Evolutionary conservation across 2,113 vertebrate species (phyloP).

Genomic region (Zapornia atra): DNA sequence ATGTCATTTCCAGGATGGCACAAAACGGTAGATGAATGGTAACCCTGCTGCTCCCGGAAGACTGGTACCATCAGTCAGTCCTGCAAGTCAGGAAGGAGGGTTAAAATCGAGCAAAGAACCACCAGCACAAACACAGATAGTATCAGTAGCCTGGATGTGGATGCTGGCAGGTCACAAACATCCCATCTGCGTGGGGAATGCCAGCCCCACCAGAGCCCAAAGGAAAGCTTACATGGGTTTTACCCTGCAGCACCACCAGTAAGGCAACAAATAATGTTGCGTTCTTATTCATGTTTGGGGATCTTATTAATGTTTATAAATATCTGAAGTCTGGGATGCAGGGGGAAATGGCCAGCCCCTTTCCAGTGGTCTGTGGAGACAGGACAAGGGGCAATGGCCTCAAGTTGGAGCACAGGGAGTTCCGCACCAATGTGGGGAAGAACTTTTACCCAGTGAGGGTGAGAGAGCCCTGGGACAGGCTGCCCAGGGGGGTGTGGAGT

Average conservation of each 20-base stretch:
- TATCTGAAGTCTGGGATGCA: too few species aligned
- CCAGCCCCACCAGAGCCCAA: neutral
- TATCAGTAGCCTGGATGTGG: neutral
- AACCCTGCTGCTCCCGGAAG: neutral
- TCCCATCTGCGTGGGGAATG: neutral
- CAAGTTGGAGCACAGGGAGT: too few species aligned
- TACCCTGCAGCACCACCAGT: neutral
- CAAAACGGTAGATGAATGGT: neutral
- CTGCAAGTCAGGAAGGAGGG: neutral
- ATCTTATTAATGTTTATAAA: too few species aligned
- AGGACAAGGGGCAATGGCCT: too few species aligned
- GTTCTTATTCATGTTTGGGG: too few species aligned
- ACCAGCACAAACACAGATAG: neutral
- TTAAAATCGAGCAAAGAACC: neutral
- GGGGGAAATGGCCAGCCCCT: too few species aligned
- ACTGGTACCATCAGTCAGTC: neutral
- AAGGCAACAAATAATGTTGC: neutral
- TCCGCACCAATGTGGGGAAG: too few species aligned
- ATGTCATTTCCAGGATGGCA: neutral
- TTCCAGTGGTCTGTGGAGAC: too few species aligned
- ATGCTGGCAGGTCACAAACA: neutral
- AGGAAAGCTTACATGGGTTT: neutral
- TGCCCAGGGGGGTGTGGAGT: too few species aligned
- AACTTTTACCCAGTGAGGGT: too few species aligned
- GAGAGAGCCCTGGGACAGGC: too few species aligned